phyloP scores from a whole-genome alignment of 2,113 vertebrate genomes.

The Barbus barbus region DNA sequence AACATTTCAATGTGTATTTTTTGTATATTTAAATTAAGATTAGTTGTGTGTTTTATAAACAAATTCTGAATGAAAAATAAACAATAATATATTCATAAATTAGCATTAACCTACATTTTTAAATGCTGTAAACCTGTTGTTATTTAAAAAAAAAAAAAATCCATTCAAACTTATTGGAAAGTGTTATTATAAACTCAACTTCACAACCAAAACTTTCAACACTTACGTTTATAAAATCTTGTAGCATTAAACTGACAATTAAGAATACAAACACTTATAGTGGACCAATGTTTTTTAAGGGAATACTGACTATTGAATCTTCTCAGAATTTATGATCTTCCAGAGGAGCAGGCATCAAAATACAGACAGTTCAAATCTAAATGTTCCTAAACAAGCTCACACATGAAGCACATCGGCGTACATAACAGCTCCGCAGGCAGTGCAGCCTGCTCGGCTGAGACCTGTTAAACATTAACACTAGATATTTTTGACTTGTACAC shows the following conservation, averaged over 20 bases:
- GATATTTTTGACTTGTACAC: conserved; percentile 59
- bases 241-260: background rate
- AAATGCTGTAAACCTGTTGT: too few species aligned
- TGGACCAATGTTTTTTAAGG: background rate
- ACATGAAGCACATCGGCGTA: conserved; percentile 31
- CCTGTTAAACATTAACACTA: conserved; percentile 67
- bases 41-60: background rate
- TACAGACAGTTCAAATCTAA: conserved; percentile 1
- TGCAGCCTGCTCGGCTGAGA: conserved; percentile 44
- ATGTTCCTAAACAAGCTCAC: conserved; percentile 61
- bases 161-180: background rate
- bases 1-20: background rate
- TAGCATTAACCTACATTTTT: background rate
- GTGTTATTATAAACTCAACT: background rate
- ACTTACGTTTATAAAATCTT: background rate
- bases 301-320: background rate
- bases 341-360: background rate
- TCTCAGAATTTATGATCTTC: background rate
- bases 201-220: background rate
- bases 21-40: background rate
- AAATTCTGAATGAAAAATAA: background rate
- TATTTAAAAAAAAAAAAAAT: too few species aligned
- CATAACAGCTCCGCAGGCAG: conserved; percentile 49
- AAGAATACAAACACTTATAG: background rate
- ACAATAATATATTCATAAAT: background rate